Conservation (phyloP, 2,888 invertebrate species). For the Nephrotoma guestfalica region DNA sequence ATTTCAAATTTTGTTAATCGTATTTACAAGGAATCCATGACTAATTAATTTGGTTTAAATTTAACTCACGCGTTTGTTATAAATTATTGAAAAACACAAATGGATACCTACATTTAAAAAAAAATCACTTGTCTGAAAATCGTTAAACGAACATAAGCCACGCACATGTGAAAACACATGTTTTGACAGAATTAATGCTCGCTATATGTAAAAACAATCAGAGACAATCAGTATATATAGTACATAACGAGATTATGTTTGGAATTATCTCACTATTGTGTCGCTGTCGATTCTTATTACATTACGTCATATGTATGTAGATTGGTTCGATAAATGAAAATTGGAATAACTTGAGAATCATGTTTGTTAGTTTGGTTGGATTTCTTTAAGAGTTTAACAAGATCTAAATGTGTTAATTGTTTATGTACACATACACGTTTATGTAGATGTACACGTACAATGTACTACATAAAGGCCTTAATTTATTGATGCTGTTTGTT, state of each 20-base stretch:
- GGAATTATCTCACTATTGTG: not conserved
- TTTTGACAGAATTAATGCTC: not conserved
- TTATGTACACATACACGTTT: not conserved
- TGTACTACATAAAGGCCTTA: not conserved
- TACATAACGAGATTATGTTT: not conserved
- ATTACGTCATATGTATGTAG: no score
- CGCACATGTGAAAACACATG: not conserved
- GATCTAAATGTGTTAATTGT: not conserved
- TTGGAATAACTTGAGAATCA: not conserved
- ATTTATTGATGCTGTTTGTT: not conserved
- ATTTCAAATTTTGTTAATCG: not conserved
- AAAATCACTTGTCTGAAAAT: not conserved
- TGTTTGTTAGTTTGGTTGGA: not conserved
- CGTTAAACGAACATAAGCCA: not conserved
- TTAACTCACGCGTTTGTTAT: not conserved
- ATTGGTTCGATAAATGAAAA: not conserved
- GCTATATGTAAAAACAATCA: not conserved
- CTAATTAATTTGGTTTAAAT: not conserved
- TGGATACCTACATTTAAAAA: not conserved
- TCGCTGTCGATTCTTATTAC: not conserved
- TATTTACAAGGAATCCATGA: not conserved
- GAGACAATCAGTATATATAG: not conserved
- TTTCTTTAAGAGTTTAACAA: not conserved
- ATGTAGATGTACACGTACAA: not conserved
- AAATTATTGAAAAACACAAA: not conserved